These are phyloP conservation scores for Caenorhabditis parvicauda DNA, from an alignment of 2,888 invertebrate species.

Conservation along the genomic window DNA sequence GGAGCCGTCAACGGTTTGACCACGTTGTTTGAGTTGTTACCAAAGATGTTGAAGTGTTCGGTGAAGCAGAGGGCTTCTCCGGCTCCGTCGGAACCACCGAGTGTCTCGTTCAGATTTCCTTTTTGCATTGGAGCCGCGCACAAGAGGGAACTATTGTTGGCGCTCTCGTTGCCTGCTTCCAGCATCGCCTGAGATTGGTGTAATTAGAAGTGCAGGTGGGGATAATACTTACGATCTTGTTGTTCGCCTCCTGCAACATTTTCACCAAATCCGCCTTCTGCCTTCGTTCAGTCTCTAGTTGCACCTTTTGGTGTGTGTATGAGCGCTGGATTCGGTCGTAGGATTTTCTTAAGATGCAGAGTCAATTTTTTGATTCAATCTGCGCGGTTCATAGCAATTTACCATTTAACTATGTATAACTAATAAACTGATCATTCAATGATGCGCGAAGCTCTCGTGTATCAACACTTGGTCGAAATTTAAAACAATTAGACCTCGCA, in stretches of 20 bases:
- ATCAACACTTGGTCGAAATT: too few species aligned
- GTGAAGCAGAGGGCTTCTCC: conserved; percentile 24
- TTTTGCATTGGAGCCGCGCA: conserved; percentile 1
- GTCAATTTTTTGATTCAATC: too few species aligned
- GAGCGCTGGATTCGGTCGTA: conserved; percentile 17
- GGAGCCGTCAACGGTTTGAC: background rate
- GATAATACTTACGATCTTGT: conserved; percentile 3
- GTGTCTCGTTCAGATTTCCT: too few species aligned
- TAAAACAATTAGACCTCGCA: too few species aligned
- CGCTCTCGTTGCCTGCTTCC: conserved; percentile 13
- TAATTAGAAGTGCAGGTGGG: conserved; percentile 7
- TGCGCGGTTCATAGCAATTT: conserved; percentile 10
- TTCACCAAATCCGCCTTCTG: conserved; percentile 14
- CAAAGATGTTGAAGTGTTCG: conserved; percentile 2
- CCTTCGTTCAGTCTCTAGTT: conserved; percentile 17
- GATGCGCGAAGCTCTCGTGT: too few species aligned
- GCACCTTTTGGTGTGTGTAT: conserved; percentile 10
- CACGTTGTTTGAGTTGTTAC: background rate
- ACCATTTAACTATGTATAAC: too few species aligned
- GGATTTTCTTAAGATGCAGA: conserved; percentile 10
- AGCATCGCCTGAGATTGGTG: conserved; percentile 8
- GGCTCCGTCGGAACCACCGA: conserved; percentile 20
- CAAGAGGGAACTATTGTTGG: conserved; percentile 20
- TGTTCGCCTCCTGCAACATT: conserved; percentile 27
- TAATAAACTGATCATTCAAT: too few species aligned